Evolutionary conservation across 2,797 vertebrate species (phyloP).

Genomic region (Trachurus trachurus): DNA sequence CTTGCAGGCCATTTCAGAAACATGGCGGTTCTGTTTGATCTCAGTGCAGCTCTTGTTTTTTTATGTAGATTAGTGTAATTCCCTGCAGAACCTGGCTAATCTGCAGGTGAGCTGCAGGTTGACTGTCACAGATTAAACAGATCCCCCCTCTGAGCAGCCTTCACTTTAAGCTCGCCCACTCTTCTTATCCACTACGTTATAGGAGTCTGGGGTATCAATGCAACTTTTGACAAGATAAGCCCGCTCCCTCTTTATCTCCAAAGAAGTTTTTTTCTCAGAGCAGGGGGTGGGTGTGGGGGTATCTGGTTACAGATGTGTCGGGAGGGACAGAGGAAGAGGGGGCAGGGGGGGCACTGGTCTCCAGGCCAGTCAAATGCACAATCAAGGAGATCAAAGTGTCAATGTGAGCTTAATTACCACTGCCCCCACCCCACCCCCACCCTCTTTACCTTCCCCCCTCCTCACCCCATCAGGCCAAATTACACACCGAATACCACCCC

Average conservation of each 20-base stretch:
- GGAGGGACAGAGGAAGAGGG: slow-evolving; percentile 15
- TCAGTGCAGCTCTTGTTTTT: background rate
- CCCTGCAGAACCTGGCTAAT: slow-evolving; percentile 21
- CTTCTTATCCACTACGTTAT: slow-evolving; percentile 36
- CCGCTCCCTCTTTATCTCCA: slow-evolving; percentile 52
- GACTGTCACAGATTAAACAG: slow-evolving; percentile 31
- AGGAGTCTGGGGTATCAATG: slow-evolving; percentile 46
- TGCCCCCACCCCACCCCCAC: background rate
- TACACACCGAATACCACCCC: slow-evolving; percentile 53
- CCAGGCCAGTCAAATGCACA: slow-evolving; percentile 86
- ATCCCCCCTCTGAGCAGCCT: slow-evolving; percentile 51
- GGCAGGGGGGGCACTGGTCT: slow-evolving; percentile 65
- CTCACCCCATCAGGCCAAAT: slow-evolving; percentile 67
- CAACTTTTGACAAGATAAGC: slow-evolving; percentile 66
- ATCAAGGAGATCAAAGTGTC: slow-evolving; percentile 87
- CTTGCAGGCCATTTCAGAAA: background rate
- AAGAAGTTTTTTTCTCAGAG: slow-evolving; percentile 15
- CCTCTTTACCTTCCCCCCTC: slow-evolving; percentile 18
- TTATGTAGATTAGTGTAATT: slow-evolving; percentile 30
- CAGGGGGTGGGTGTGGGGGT: background rate
- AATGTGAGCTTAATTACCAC: slow-evolving; percentile 86
- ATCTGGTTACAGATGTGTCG: slow-evolving; percentile 52
- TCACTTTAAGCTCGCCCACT: slow-evolving; percentile 46
- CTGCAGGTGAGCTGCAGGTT: slow-evolving; percentile 58
- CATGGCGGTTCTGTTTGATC: slow-evolving; percentile 11